Base-by-base conservation (phyloP, 2,888 invertebrate species). In the Lissocephala sabroskyi region DNA sequence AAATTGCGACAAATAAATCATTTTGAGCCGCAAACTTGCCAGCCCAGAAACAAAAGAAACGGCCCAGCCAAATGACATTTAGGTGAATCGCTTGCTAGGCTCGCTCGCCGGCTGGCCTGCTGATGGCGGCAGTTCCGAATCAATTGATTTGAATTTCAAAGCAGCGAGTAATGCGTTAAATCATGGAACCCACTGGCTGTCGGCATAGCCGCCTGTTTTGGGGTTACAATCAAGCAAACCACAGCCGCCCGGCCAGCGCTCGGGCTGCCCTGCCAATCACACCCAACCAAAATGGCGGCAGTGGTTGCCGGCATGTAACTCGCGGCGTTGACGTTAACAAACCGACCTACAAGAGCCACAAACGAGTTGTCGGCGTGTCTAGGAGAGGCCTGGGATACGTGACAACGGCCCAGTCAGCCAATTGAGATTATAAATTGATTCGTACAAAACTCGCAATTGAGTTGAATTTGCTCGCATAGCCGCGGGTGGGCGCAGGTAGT, bases 1-100 rank as follows among this genome's bases (percentile, higher is more conserved):
- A 79, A 79, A 66, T 78, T 75, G 75, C 78, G 78, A 67, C 78
- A 79, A 78, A 77, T 77, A 77, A 79, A 77, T 79, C 79, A 77
- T 79, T 77, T 75, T 59, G 68, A 76, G 73, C 65, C 26, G 18
- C 37, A 39, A 19, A 16, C 14, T 5, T 19, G 28, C 28, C 41
- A 29, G 41, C 26, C 35, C 23, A 23, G 23, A 23, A 23, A 23
- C 23, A 23, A n/a, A n/a, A n/a, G 23, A 23, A 23, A 5, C 23
- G 23, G 65, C 78, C n/a, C 56, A 73, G 60, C 60, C 54, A 75
- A 75, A 75, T 71, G 73, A 71, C 75, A 67, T 71, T 71, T 7
- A 10, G n/a, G 11, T 30, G 30, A 10, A 7, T 3, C 3, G 30
- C 30, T 4, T 7, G 30, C 30, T 7, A n/a, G n/a, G n/a, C n/a